A percentile compares a stretch with the other conserved stretches of the same genome.
Evolutionary conservation across 2,113 vertebrate species (phyloP).

Genomic region (Sceloporus undulatus): DNA sequence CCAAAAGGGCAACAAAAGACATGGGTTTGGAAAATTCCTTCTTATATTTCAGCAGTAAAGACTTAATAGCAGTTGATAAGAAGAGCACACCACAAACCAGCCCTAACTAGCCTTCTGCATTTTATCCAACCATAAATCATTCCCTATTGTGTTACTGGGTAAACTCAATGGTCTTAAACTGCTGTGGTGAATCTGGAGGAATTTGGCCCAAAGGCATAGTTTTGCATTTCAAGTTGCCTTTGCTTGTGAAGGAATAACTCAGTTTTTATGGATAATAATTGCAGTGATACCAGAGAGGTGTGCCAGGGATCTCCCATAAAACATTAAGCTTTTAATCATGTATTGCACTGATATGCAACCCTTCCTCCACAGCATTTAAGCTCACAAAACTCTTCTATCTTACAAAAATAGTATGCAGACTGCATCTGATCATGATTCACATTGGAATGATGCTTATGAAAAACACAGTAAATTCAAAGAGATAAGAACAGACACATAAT

Average conservation of each 20-base stretch:
- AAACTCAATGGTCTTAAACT: not conserved
- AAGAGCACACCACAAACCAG: conserved; percentile 2
- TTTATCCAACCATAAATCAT: not conserved
- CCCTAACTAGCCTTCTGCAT: conserved; percentile 1
- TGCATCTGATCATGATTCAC: not conserved
- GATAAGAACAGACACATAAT: not conserved
- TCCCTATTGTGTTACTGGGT: not conserved
- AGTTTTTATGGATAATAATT: not conserved
- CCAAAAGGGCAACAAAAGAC: conserved; percentile 19
- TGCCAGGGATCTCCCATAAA: not conserved
- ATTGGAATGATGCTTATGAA: not conserved
- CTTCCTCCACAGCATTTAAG: not conserved
- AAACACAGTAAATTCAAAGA: not conserved
- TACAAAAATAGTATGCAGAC: not conserved
- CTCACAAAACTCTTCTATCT: not conserved
- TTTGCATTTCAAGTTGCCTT: not conserved
- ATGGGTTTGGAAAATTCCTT: conserved; percentile 5
- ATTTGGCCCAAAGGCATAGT: not conserved
- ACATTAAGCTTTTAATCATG: not conserved
- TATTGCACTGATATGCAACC: not conserved
- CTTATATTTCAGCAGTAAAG: conserved; percentile 26
- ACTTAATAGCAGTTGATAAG: conserved; percentile 1
- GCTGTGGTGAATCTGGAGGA: not conserved
- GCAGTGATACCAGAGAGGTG: not conserved
- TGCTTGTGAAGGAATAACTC: not conserved